phyloP scores from a whole-genome alignment of 2,888 invertebrate species.

The Ennomos fuscantarius region DNA sequence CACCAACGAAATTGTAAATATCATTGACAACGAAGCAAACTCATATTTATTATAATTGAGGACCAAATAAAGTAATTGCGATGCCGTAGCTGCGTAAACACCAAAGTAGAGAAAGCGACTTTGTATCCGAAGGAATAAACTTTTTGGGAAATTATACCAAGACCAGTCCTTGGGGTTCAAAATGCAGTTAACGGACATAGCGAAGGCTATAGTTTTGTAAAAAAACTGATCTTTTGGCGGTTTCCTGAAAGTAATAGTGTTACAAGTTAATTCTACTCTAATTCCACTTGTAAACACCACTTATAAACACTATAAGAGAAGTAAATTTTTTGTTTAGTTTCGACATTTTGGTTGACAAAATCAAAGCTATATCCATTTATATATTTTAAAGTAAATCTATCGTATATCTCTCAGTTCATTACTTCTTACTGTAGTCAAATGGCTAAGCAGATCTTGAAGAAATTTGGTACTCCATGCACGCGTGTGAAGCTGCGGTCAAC shows the following conservation, averaged over 20 bases:
- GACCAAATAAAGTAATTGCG: constrained; percentile 26
- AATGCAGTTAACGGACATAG: constrained; percentile 7
- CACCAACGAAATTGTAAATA: constrained; percentile 24
- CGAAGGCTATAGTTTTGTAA: constrained; percentile 29
- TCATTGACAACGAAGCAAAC: constrained; percentile 26
- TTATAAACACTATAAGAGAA: too few species aligned
- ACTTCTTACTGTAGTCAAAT: too few species aligned
- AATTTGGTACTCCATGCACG: too few species aligned
- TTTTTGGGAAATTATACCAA: constrained; percentile 26
- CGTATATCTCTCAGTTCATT: too few species aligned
- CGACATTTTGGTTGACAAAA: too few species aligned
- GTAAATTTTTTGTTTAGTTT: too few species aligned
- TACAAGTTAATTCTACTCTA: neutral
- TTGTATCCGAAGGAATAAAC: constrained; percentile 10
- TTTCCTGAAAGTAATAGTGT: constrained; percentile 25
- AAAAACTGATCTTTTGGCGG: constrained; percentile 34
- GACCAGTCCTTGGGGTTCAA: constrained; percentile 20
- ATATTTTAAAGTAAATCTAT: too few species aligned
- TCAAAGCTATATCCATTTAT: too few species aligned
- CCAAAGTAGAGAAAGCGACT: neutral
- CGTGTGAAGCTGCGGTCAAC: too few species aligned
- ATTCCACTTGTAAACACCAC: too few species aligned
- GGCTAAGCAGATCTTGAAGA: too few species aligned
- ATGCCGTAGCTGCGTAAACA: constrained; percentile 2
- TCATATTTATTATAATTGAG: constrained; percentile 25